Conservation (phyloP, 2,113 vertebrate species). For the Rhombomys opimus region DNA sequence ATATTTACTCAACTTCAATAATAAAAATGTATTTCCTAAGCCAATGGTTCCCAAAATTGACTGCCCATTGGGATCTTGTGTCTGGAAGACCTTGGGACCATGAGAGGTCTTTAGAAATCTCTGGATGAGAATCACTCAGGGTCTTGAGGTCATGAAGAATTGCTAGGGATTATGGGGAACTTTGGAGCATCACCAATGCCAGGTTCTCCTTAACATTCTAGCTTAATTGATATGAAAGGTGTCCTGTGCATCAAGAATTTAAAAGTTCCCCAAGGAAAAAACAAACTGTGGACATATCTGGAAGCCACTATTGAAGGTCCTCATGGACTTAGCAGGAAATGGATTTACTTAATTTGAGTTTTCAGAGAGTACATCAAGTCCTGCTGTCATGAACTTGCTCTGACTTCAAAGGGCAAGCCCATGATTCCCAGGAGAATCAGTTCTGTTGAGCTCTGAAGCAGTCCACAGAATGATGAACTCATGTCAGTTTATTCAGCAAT, state of each 20-base stretch:
- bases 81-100: neutral
- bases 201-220: neutral
- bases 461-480: neutral
- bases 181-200: neutral
- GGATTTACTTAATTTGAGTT: neutral
- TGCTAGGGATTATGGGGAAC: neutral
- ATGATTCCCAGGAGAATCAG: neutral
- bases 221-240: constrained; percentile 1
- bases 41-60: neutral
- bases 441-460: neutral
- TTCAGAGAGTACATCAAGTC: neutral
- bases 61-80: neutral
- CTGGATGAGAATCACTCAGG: neutral
- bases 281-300: neutral
- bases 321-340: neutral
- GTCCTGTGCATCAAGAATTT: neutral
- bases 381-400: neutral
- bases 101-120: constrained; percentile 29
- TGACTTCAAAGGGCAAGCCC: neutral
- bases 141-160: neutral
- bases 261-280: neutral
- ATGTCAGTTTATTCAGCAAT: neutral
- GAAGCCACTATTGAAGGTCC: neutral
- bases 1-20: neutral
- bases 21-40: neutral